Evolutionary conservation across 2,113 vertebrate species (phyloP), one percentile per base, ranked within the genome.

Genomic region (Hypocryptadius cinnamomeus): DNA sequence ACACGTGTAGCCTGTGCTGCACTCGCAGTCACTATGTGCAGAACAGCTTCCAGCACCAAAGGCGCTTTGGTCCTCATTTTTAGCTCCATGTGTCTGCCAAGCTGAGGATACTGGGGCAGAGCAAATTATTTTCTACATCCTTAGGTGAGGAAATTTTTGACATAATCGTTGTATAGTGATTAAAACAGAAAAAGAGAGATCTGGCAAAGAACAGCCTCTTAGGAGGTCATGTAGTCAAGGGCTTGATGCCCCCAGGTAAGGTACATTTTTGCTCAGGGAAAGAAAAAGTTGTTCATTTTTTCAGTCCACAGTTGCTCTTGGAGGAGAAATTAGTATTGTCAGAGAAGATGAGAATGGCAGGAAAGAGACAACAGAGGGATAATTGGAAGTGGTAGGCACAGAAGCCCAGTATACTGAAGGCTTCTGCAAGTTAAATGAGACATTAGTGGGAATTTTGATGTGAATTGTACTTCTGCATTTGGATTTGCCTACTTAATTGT

Each of bases 11-110:
- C n/a, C 13, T 61, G 31, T 60, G 11, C 66, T 77, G 48, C 25
- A 33, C 25, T 72, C 2, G 0, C 27, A 23, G 24, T 79, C 65
- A n/a, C 24, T 45, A 25, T 0, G 0, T 77, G 64, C 25, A 42
- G 79, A 93, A 28, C 31, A 93, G 63, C 24, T 77, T 82, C 57
- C 45, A 69, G 79, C 31, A 13, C 37, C 19, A 4, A 9, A 19
- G 9, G 20, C 72, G 66, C 18, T 77, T 90, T 53, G 64, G 50
- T 90, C 50, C 27, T 73, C 24, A 2, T 61, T 83, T 76, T 54
- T 61, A 45, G 20, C 45, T 83, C 71, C 23, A 5, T 45, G 20
- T 51, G 6, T 83, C 50, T 85, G 72, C 71, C 44, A 79, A n/a
- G 37, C 31, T 76, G n/a, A 88, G 31, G 33, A 13, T 61, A 27